Evolutionary conservation across 2,113 vertebrate species (phyloP), one percentile per base, ranked within the genome.

Genomic region (Sylvia atricapilla): DNA sequence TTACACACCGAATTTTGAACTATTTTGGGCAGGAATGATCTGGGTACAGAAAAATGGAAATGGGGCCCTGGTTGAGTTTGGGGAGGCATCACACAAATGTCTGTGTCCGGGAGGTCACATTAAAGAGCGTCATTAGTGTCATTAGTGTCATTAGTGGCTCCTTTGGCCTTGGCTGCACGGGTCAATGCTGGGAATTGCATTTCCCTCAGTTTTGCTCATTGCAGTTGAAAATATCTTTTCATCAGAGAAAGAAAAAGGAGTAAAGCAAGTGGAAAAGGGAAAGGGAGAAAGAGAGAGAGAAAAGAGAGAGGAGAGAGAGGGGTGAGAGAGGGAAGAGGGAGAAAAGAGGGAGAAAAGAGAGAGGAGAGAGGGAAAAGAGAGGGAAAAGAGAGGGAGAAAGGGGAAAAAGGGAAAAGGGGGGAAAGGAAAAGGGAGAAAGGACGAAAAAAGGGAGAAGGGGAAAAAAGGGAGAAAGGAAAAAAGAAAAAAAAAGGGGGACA

Each of bases 241-340:
- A 53, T 2, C 63, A 41, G 59, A 31, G 72, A 23, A 49, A n/a
- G 3, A 12, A 15, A 44, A 52, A 22, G 8, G 24, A 35, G 12
- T 2, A 23, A 25, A 76, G 77, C 7, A 12, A 47, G 5, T 0
- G 9, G 12, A 15, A 24, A 10, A 23, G 49, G 44, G 15, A 13
- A 4, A 25, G 8, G 2, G 31, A 10, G 33, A 23, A 10, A 2
- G 10, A 28, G 15, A 33, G 30, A 20, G 11, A 35, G 25, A 11
- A 15, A 15, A 20, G 23, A 10, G 3, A 23, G 15, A 11, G 10
- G 6, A 7, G 7, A 6, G 7, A 9, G 14, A 6, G 10, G 10
- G 14, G 13, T 2, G 7, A 7, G 15, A 13, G 10, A 21, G 4
- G 7, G 15, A 6, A 6, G 11, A 24, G 6, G 4, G 22, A 3